phyloP scores from a whole-genome alignment of 1,140 invertebrate genomes.

The Camponotus vicinus region DNA sequence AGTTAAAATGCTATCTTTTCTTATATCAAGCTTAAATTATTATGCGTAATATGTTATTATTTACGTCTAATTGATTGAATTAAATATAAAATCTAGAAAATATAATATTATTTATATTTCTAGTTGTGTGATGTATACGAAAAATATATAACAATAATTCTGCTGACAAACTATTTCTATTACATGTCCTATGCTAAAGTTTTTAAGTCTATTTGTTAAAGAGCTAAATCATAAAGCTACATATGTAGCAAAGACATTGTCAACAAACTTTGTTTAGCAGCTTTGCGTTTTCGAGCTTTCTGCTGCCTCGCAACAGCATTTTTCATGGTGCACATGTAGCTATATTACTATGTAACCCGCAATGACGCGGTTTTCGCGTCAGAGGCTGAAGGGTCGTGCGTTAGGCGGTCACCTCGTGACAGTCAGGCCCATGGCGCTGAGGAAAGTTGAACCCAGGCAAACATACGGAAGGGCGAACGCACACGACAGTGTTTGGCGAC shows the following conservation, averaged over 20 bases:
- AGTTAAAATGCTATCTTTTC: not conserved
- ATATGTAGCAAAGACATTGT: slow-evolving; percentile 38
- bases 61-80: not conserved
- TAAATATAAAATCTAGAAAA: not conserved
- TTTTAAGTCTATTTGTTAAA: slow-evolving; percentile 38
- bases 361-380: slow-evolving; percentile 48
- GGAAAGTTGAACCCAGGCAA: slow-evolving; percentile 71
- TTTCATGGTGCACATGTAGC: slow-evolving; percentile 42
- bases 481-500: slow-evolving; percentile 72
- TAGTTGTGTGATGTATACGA: not conserved
- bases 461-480: slow-evolving; percentile 64
- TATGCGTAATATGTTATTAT: no score
- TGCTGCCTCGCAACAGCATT: slow-evolving; percentile 30
- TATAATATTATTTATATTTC: not conserved
- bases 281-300: slow-evolving; percentile 30
- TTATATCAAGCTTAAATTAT: no score
- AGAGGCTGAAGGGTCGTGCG: slow-evolving; percentile 49
- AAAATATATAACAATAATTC: slow-evolving; percentile 2
- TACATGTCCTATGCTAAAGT: not conserved
- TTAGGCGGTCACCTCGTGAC: slow-evolving; percentile 53
- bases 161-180: not conserved
- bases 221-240: slow-evolving; percentile 22
- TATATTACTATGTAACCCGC: slow-evolving; percentile 57
- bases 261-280: slow-evolving; percentile 43
- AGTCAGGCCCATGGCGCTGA: slow-evolving; percentile 43